Percentiles rank a stretch among this genome's conserved stretches.
Evolutionary conservation across 2,113 vertebrate genomes (phyloP).

Genomic region (Lipophrys pholis): DNA sequence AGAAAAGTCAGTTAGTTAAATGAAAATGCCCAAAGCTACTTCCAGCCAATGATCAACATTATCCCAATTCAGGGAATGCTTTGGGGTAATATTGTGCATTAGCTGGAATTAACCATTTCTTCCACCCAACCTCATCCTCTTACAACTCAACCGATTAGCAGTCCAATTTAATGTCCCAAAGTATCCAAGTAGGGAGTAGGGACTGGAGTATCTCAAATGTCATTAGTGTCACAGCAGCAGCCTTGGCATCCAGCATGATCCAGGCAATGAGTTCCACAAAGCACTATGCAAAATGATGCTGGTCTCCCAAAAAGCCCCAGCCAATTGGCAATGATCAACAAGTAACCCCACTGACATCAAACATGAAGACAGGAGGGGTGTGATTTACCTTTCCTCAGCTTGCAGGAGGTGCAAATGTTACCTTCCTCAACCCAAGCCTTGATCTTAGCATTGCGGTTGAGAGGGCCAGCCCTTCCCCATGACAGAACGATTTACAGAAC

Average conservation of each 20-base stretch:
- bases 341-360: constrained; percentile 76
- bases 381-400: constrained; percentile 82
- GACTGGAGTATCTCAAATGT: constrained; percentile 65
- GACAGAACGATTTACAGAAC: constrained; percentile 68
- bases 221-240: constrained; percentile 79
- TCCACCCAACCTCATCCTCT: constrained; percentile 77
- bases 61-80: constrained; percentile 64
- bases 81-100: constrained; percentile 73
- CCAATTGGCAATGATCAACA: constrained; percentile 68
- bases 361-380: constrained; percentile 80
- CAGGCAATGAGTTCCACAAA: constrained; percentile 83
- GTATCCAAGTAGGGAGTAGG: constrained; percentile 66
- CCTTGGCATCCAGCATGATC: constrained; percentile 83
- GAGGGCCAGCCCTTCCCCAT: constrained; percentile 70
- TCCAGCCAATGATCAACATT: constrained; percentile 75
- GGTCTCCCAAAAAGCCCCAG: constrained; percentile 59
- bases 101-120: constrained; percentile 76
- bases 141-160: constrained; percentile 65
- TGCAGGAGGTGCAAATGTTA: constrained; percentile 75
- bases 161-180: constrained; percentile 72
- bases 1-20: constrained; percentile 23
- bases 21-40: constrained; percentile 75
- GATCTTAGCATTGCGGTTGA: constrained; percentile 76
- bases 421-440: constrained; percentile 82
- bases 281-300: constrained; percentile 79